Conservation (phyloP, 2,113 vertebrate genomes). For the Antechinus flavipes region DNA sequence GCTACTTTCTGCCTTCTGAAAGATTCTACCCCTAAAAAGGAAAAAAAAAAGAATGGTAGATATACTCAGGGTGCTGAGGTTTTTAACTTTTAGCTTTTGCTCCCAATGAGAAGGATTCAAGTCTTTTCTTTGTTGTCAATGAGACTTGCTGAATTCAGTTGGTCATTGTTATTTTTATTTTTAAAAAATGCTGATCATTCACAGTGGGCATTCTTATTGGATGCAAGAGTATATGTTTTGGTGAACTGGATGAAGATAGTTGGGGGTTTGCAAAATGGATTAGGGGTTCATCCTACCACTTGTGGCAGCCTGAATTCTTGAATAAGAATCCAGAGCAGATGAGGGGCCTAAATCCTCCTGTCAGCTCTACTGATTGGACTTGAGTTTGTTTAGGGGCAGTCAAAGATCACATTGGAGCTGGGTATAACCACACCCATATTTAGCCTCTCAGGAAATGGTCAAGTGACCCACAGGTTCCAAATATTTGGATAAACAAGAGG, state of each 20-base stretch:
- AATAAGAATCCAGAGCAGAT: not conserved
- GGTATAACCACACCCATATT: not conserved
- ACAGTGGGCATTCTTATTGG: not conserved
- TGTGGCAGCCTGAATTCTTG: not conserved
- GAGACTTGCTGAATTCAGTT: not conserved
- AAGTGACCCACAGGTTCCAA: conserved; percentile 73
- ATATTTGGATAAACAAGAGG: conserved; percentile 80
- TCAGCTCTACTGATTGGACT: not conserved
- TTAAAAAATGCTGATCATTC: not conserved
- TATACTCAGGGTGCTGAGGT: not conserved
- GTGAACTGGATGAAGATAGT: not conserved
- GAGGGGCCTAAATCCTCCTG: not conserved
- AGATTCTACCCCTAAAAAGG: not conserved
- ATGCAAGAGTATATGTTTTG: not conserved
- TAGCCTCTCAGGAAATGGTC: conserved; percentile 73
- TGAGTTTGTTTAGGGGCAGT: not conserved
- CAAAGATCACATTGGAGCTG: not conserved
- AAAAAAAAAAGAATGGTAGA: not conserved
- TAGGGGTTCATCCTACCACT: not conserved
- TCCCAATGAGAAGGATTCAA: not conserved
- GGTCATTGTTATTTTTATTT: not conserved
- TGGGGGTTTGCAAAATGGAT: not conserved
- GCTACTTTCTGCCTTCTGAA: conserved; percentile 23
- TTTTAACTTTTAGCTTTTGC: not conserved
- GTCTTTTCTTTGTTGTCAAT: not conserved